A percentile compares a stretch with the other conserved stretches of the same genome.
Evolutionary conservation across 2,797 vertebrate genomes (phyloP).

Genomic region (Ctenopoma multispine): DNA sequence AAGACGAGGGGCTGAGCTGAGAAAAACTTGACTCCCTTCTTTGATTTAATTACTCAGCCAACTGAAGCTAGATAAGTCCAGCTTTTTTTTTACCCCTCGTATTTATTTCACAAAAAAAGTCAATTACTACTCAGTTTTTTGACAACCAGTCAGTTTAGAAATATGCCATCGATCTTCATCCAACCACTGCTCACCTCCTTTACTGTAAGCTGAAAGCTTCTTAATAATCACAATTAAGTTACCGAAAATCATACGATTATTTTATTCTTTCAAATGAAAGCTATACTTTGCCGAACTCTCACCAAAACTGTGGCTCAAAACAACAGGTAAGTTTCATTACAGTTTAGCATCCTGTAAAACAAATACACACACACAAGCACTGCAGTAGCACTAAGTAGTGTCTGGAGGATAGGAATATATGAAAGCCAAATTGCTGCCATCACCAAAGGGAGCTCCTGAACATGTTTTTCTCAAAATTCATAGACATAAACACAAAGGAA

Average conservation of each 20-base stretch:
- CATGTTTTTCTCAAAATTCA: slow-evolving; percentile 71
- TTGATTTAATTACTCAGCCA: slow-evolving; percentile 82
- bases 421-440: slow-evolving; percentile 78
- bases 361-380: slow-evolving; percentile 32
- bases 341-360: slow-evolving; percentile 51
- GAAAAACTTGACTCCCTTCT: slow-evolving; percentile 73
- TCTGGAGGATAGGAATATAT: slow-evolving; percentile 73
- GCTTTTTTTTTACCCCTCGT: slow-evolving; percentile 38
- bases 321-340: slow-evolving; percentile 42
- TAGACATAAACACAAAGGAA: slow-evolving; percentile 67
- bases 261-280: slow-evolving; percentile 17
- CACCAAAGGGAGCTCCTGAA: slow-evolving; percentile 70
- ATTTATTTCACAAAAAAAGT: slow-evolving; percentile 77
- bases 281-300: slow-evolving; percentile 20
- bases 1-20: slow-evolving; percentile 71
- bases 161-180: neutral
- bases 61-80: slow-evolving; percentile 72
- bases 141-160: slow-evolving; percentile 53
- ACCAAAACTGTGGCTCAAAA: slow-evolving; percentile 38
- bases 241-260: slow-evolving; percentile 17
- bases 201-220: slow-evolving; percentile 8
- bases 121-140: slow-evolving; percentile 64
- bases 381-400: slow-evolving; percentile 55
- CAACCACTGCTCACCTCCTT: slow-evolving; percentile 14
- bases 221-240: slow-evolving; percentile 16